Conservation (phyloP, 2,888 invertebrate genomes). For the Ochlodes sylvanus region DNA sequence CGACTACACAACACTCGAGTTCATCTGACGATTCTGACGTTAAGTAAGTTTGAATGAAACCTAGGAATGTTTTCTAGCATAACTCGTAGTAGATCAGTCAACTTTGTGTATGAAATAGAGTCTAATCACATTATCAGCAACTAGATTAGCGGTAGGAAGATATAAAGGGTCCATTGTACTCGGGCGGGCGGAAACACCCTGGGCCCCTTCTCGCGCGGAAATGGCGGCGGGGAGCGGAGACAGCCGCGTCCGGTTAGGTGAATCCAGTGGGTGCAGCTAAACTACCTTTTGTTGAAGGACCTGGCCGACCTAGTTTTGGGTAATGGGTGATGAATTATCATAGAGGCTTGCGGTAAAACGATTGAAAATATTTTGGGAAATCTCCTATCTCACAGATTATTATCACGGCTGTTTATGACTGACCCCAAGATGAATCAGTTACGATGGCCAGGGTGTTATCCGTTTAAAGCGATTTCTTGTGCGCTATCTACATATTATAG, state of each 20-base stretch:
- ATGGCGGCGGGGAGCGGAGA: slow-evolving; percentile 79
- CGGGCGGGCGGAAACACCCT: slow-evolving; percentile 56
- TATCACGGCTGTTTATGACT: too few relatives aligned
- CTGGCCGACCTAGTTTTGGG: slow-evolving; percentile 26
- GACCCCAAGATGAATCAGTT: too few relatives aligned
- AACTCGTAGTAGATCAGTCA: neutral
- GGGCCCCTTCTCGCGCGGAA: slow-evolving; percentile 61
- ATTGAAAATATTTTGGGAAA: too few relatives aligned
- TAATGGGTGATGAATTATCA: slow-evolving; percentile 8
- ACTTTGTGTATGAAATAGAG: slow-evolving; percentile 42
- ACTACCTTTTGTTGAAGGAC: slow-evolving; percentile 46
- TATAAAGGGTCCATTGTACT: slow-evolving; percentile 77
- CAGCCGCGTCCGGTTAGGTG: slow-evolving; percentile 77
- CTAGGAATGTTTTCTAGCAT: too few relatives aligned
- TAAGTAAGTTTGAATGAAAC: too few relatives aligned
- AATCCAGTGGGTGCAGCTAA: slow-evolving; percentile 58
- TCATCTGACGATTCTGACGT: too few relatives aligned
- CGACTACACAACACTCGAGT: too few relatives aligned
- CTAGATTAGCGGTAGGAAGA: slow-evolving; percentile 77
- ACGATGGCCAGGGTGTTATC: too few relatives aligned
- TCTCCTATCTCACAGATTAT: too few relatives aligned
- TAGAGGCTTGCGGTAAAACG: neutral
- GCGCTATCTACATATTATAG: too few relatives aligned
- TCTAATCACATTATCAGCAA: slow-evolving; percentile 71
- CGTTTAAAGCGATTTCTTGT: too few relatives aligned